These are phyloP conservation scores for Sceloporus tristichus DNA, from an alignment of 2,113 vertebrate genomes.

Conservation along the genomic window DNA sequence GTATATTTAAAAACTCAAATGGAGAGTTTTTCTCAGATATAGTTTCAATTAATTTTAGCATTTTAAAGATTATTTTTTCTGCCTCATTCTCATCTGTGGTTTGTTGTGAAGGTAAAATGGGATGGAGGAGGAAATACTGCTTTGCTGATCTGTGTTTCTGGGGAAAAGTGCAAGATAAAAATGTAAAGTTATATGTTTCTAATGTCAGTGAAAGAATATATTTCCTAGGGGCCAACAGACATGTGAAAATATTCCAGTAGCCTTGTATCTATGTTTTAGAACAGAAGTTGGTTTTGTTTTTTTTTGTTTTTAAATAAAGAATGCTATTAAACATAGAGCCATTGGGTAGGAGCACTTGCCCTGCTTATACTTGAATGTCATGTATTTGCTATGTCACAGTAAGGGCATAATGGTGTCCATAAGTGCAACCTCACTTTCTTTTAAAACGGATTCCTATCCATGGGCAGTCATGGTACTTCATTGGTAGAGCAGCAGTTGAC, in stretches of 20 bases:
- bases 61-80: neutral
- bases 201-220: neutral
- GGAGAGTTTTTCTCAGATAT: neutral
- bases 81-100: neutral
- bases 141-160: neutral
- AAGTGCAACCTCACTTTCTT: neutral
- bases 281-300: too few species aligned
- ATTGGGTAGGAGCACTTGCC: neutral
- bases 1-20: neutral
- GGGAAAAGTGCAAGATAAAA: neutral
- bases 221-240: neutral
- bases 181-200: neutral
- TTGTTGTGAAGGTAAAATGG: neutral
- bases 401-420: too few species aligned
- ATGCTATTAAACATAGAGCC: neutral
- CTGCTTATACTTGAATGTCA: neutral
- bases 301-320: neutral
- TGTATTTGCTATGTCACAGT: neutral
- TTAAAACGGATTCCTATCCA: neutral
- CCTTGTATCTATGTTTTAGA: neutral
- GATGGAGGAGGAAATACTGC: neutral
- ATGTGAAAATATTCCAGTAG: neutral
- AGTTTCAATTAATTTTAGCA: neutral
- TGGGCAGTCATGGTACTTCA: neutral
- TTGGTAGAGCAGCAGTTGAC: too few species aligned